phyloP scores from a whole-genome alignment of 1,140 invertebrate species.

The Trachymyrmex cornetzi region DNA sequence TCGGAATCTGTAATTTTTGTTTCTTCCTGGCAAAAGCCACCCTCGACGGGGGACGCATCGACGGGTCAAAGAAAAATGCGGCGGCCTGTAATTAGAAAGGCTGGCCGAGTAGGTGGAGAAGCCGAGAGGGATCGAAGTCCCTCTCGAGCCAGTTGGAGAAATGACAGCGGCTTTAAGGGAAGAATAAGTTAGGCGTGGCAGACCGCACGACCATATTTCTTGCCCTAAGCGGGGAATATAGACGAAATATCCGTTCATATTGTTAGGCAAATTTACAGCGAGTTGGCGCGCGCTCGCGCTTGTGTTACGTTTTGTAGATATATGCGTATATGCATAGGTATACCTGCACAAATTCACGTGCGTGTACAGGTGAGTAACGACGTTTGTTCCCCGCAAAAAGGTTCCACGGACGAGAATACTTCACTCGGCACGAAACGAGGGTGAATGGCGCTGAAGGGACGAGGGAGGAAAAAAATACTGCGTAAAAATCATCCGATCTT shows the following conservation, averaged over 20 bases:
- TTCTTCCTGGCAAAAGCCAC: conserved; percentile 46
- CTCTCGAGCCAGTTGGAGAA: conserved; percentile 61
- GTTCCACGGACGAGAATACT: neutral
- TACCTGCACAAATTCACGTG: too few relatives aligned
- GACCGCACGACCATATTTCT: conserved; percentile 51
- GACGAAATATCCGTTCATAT: conserved; percentile 74
- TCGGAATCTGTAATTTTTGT: conserved; percentile 74
- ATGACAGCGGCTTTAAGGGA: conserved; percentile 74
- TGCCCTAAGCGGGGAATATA: conserved; percentile 29
- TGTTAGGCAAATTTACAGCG: conserved; percentile 77
- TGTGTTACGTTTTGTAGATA: neutral
- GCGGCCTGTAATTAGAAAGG: conserved; percentile 81
- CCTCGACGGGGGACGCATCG: conserved; percentile 44
- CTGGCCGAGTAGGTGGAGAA: conserved; percentile 67
- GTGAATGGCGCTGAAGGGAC: neutral
- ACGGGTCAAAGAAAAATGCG: conserved; percentile 62
- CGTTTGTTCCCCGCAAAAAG: neutral
- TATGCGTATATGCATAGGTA: neutral
- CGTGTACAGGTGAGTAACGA: conserved; percentile 3
- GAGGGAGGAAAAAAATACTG: neutral
- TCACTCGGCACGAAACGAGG: neutral
- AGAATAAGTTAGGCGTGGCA: conserved; percentile 74
- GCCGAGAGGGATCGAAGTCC: conserved; percentile 60
- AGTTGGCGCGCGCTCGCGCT: neutral
- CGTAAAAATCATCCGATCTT: conserved; percentile 73